A percentile compares a stretch with the other conserved stretches of the same genome.
These are phyloP conservation scores for Lasaia peninsularis DNA, from an alignment of 1,140 invertebrate genomes.

Conservation along the genomic window DNA sequence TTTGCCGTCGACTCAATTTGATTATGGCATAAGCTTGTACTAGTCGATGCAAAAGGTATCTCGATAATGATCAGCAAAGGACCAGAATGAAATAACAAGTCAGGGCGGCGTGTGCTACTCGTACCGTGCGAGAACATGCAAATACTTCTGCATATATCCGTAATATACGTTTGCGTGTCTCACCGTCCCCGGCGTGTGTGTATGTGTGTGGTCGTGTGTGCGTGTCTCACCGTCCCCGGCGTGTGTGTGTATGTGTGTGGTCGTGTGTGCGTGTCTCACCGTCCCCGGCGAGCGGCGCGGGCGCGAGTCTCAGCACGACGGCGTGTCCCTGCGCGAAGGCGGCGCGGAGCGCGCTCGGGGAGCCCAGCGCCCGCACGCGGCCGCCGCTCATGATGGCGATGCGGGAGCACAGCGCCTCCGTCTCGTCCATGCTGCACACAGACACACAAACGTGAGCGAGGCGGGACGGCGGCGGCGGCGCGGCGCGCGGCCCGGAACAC, in stretches of 20 bases:
- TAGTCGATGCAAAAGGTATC: too few relatives aligned
- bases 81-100: too few relatives aligned
- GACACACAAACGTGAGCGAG: conserved; percentile 32
- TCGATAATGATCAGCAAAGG: too few relatives aligned
- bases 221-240: conserved; percentile 13
- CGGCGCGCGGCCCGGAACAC: conserved; percentile 56
- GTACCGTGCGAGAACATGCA: too few relatives aligned
- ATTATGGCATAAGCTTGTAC: too few relatives aligned
- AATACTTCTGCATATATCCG: too few relatives aligned
- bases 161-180: neutral
- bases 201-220: neutral
- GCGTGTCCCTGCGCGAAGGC: conserved; percentile 77
- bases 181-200: conserved; percentile 12
- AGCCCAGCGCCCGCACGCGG: conserved; percentile 79
- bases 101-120: too few relatives aligned
- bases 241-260: neutral
- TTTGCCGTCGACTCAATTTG: too few relatives aligned
- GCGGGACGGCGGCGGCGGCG: conserved; percentile 73
- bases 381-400: conserved; percentile 92
- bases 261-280: neutral
- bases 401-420: conserved; percentile 86
- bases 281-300: neutral
- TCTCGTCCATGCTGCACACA: conserved; percentile 90
- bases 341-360: conserved; percentile 76
- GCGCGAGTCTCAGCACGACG: conserved; percentile 37